Evolutionary conservation across 2,113 vertebrate species (phyloP).

Genomic region (Onychorhynchus coronatus): DNA sequence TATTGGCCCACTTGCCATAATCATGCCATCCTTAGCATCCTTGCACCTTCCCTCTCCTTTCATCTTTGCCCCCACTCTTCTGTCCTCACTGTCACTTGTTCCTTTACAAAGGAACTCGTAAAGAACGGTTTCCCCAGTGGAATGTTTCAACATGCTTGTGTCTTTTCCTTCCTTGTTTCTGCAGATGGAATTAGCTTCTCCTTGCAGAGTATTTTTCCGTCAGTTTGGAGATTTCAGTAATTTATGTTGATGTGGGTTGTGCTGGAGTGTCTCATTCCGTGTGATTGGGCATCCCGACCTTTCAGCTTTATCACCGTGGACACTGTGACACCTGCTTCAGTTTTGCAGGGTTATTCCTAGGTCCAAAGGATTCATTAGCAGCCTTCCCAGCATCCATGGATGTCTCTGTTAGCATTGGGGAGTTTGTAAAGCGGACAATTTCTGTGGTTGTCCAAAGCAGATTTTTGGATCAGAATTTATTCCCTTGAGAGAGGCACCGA

Average conservation of each 20-base stretch:
- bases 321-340: not conserved
- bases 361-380: not conserved
- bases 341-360: not conserved
- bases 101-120: not conserved
- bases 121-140: not conserved
- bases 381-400: not conserved
- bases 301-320: not conserved
- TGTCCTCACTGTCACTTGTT: not conserved
- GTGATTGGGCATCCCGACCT: not conserved
- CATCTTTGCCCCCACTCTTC: not conserved
- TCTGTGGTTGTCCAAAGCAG: not conserved
- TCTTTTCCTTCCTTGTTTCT: not conserved
- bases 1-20: not conserved
- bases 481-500: not conserved
- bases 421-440: not conserved
- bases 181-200: not conserved
- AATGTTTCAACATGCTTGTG: not conserved
- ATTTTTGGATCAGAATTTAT: not conserved
- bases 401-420: not conserved
- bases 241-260: not conserved
- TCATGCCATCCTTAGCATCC: fast-evolving
- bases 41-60: not conserved
- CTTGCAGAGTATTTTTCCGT: not conserved
- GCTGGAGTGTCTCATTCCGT: not conserved
- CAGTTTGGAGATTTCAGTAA: not conserved